phyloP scores from a whole-genome alignment of 2,888 invertebrate species.

The Dynastes tityus region DNA sequence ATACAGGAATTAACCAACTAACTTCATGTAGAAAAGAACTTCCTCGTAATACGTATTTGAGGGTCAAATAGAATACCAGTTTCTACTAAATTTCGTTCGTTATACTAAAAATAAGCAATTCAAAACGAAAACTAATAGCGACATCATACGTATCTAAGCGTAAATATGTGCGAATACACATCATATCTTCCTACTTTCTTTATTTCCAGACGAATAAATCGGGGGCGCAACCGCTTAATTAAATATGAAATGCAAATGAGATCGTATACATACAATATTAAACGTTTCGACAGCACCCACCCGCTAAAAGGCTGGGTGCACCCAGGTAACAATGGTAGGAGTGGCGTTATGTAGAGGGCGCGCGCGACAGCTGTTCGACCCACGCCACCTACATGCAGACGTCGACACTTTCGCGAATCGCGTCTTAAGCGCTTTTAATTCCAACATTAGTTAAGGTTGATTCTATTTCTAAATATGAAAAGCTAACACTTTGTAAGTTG shows the following conservation, averaged over 20 bases:
- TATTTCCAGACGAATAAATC: slow-evolving; percentile 10
- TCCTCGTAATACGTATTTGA: too few relatives aligned
- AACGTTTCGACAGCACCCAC: slow-evolving; percentile 56
- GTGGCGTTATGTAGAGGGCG: slow-evolving; percentile 54
- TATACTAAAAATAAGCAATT: too few relatives aligned
- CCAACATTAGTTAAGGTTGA: too few relatives aligned
- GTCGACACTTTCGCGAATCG: slow-evolving; percentile 54
- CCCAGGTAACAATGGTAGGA: slow-evolving; percentile 56
- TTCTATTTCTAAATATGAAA: too few relatives aligned
- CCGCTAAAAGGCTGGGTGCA: slow-evolving; percentile 54
- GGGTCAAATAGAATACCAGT: too few relatives aligned
- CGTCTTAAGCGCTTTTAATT: slow-evolving; percentile 17
- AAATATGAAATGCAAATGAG: slow-evolving; percentile 50
- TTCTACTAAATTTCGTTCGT: too few relatives aligned
- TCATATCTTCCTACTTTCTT: slow-evolving; percentile 14
- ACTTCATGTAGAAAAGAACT: too few relatives aligned
- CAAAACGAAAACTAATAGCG: too few relatives aligned
- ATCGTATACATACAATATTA: slow-evolving; percentile 33
- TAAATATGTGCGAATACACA: background rate
- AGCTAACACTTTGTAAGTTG: too few relatives aligned
- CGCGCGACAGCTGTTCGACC: slow-evolving; percentile 55
- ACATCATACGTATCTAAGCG: too few relatives aligned
- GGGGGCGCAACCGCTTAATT: slow-evolving; percentile 34
- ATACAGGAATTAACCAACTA: too few relatives aligned
- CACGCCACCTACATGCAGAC: slow-evolving; percentile 54